Conservation (phyloP, 2,797 vertebrate genomes). For the Valencia hispanica region DNA sequence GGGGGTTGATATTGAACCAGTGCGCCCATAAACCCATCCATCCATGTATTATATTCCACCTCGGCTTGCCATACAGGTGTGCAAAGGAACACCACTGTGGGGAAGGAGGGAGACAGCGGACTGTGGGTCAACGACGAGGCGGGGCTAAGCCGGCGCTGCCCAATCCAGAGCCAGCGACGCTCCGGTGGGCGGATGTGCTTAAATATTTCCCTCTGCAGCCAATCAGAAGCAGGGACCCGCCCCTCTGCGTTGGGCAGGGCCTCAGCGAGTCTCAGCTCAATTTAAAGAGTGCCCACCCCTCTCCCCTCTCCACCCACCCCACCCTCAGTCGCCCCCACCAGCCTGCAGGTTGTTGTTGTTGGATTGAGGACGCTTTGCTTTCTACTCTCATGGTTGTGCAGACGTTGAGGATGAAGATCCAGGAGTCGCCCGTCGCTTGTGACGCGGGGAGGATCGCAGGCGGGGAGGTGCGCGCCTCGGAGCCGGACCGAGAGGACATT, state of each 20-base stretch:
- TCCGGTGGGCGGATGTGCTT: conserved; percentile 78
- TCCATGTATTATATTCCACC: background rate
- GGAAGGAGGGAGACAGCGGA: conserved; percentile 31
- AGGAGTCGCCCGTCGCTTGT: conserved; percentile 86
- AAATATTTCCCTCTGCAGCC: conserved; percentile 55
- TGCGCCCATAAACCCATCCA: no score
- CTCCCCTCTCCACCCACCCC: no score
- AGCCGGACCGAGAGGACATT: conserved; percentile 85
- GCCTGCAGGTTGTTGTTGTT: conserved; percentile 57
- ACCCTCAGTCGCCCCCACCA: conserved; percentile 36
- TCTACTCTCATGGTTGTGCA: conserved; percentile 80
- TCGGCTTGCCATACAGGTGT: background rate
- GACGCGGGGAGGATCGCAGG: conserved; percentile 75
- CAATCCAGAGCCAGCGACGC: conserved; percentile 43
- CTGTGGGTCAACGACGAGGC: conserved; percentile 32
- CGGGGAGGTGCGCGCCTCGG: conserved; percentile 74
- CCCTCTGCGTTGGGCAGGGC: conserved; percentile 68
- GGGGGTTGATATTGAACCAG: no score
- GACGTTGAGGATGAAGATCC: conserved; percentile 94
- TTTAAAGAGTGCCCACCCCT: conserved; percentile 73
- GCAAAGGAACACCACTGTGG: conserved; percentile 58
- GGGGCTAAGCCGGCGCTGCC: conserved; percentile 32
- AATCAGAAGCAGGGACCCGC: conserved; percentile 66
- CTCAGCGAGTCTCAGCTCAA: conserved; percentile 67
- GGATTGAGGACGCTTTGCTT: conserved; percentile 45